Conservation (phyloP, 2,797 vertebrate genomes). For the Macrochelys suwanniensis region DNA sequence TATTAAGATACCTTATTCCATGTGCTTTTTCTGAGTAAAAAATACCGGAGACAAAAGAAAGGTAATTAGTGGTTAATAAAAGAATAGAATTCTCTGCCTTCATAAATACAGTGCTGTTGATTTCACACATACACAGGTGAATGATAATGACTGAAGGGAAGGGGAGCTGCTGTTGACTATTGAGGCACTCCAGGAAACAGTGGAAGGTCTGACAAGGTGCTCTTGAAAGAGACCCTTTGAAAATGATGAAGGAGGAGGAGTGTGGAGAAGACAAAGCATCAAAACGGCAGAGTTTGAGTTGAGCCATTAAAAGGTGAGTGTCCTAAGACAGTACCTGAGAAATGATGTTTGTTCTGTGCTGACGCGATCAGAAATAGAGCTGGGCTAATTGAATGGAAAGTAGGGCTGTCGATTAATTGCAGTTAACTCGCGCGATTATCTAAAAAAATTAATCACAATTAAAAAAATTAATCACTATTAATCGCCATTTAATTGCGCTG, state of each 20-base stretch:
- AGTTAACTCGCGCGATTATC: no score
- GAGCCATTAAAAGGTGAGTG: slow-evolving; percentile 41
- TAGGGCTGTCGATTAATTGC: no score
- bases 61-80: slow-evolving; percentile 44
- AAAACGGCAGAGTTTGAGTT: slow-evolving; percentile 25
- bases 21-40: slow-evolving; percentile 29
- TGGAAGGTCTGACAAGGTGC: slow-evolving; percentile 34
- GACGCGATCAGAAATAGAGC: slow-evolving; percentile 43
- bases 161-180: not conserved
- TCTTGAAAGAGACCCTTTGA: slow-evolving; percentile 43
- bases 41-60: slow-evolving; percentile 24
- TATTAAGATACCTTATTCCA: slow-evolving; percentile 5
- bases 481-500: no score
- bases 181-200: not conserved
- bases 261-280: slow-evolving; percentile 18
- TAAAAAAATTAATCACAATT: no score
- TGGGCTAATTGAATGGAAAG: not conserved
- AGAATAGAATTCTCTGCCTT: slow-evolving; percentile 15
- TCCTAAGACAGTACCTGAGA: not conserved
- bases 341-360: slow-evolving; percentile 26
- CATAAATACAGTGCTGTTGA: slow-evolving; percentile 34
- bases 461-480: no score
- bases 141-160: slow-evolving; percentile 29
- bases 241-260: slow-evolving; percentile 14
- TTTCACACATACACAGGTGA: slow-evolving; percentile 24